Base-by-base conservation (phyloP, 2,113 vertebrate genomes). In the Chunga burmeisteri region DNA sequence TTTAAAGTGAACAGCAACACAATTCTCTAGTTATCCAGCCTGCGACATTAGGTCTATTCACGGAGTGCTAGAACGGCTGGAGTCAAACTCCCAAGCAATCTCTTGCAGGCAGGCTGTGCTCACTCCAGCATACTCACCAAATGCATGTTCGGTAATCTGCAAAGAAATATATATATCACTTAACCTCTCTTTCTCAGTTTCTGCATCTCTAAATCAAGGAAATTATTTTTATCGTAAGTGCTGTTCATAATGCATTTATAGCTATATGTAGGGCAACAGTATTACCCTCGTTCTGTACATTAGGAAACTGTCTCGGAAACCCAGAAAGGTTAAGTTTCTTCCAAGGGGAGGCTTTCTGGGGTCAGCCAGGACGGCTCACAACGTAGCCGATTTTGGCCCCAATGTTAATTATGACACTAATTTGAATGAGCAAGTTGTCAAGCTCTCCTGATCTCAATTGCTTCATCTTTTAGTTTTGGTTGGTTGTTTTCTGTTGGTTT, bases 51-150 rank as follows among this genome's bases (percentile, higher is more conserved):
- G 83, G 82, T 93, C 94, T 97, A 72, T 89, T 95, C 85, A 68
- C 9, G 6, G 89, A 96, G 73, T 50, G 72, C 77, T 88, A 81
- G 52, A 94, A 66, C 11, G 40, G 86, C 66, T 95, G 95, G 81
- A 97, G 84, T 74, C 90, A 78, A 86, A 97, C 97, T 97, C 96
- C 96, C 86, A 85, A 81, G 87, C 90, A 94, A 97, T 97, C 87
- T 95, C 81, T 75, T 68, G 85, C 67, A 75, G 68, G 59, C 78
- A 94, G 88, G 58, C 94, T 97, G 66, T 55, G 84, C 84, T 88
- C 58, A 16, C 78, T 95, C 62, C 84, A 59, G 81, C 23, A 9
- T 61, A 30, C 68, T 80, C 15, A 8, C 75, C 58, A 88, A 91
- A 86, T 42, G n/a, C 50, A 16, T 34, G 47, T 78, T 75, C 94